Percentiles rank a stretch among this genome's conserved stretches.
These are phyloP conservation scores for Trichechus manatus DNA, from an alignment of 2,113 vertebrate genomes.

Conservation along the genomic window DNA sequence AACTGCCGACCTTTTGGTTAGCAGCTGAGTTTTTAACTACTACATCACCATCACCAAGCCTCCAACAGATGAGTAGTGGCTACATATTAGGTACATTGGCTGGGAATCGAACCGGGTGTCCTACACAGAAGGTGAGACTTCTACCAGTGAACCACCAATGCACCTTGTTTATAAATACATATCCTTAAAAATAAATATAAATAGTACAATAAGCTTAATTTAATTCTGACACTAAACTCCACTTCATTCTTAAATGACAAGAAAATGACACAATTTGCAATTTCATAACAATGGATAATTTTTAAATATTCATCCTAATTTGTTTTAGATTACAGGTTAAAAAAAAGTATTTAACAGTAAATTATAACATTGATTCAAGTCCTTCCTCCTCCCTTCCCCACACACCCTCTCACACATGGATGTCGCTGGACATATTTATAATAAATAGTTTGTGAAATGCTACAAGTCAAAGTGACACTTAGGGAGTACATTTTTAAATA, in stretches of 20 bases:
- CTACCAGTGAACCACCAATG: no score
- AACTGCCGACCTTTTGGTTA: no score
- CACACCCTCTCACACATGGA: neutral
- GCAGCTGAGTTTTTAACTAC: no score
- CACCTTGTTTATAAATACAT: no score
- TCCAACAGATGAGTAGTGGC: no score
- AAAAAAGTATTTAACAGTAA: neutral
- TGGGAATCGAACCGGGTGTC: no score
- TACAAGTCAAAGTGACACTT: neutral
- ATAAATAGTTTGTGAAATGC: neutral
- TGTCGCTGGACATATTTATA: neutral
- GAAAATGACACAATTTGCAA: neutral
- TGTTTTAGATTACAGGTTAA: neutral
- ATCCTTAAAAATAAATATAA: neutral
- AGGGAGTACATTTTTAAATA: neutral
- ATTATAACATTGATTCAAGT: neutral
- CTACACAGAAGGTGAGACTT: no score
- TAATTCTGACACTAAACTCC: neutral
- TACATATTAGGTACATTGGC: no score
- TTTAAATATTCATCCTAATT: neutral
- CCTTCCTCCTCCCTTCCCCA: neutral
- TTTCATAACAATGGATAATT: neutral
- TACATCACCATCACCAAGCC: no score
- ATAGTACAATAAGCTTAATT: neutral
- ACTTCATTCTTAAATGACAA: neutral